Base-by-base conservation (phyloP, 2,797 vertebrate genomes). In the Pangasius sanitwongsei region DNA sequence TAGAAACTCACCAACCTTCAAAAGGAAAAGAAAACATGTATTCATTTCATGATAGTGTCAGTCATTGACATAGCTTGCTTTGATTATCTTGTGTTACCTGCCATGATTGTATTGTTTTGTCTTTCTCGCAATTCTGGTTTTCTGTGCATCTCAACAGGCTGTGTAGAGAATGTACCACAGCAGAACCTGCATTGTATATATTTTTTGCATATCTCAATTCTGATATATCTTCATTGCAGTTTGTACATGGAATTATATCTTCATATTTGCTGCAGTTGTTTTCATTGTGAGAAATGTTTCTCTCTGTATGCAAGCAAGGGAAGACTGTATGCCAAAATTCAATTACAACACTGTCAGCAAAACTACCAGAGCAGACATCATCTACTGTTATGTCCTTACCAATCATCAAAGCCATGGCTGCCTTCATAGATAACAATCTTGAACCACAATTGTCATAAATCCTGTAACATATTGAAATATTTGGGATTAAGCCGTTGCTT, bases 181-280 rank as follows among this genome's bases (percentile, higher is more conserved):
- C 94, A 85, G 95, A 96, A 6, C 95, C 89, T 28, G 95, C 95
- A 91, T 93, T 96, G 87, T 96, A 96, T 8, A 96, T 95, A 86
- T 95, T 95, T 59, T 77, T 90, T 5, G 93, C 92, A 87, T 94
- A 94, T 91, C 95, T 94, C 69, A 96, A 89, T 86, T 96, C 94
- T 61, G 87, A 53, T 75, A 95, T 94, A 87, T 96, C 94, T 25
- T 94, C 91, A 55, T 92, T 83, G 75, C 93, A 88, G 80, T 92
- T 88, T 92, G 88, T 95, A 7, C 93, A 12, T 15, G 87, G 89
- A 28, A 91, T 82, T 6, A 96, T 31, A 89, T 94, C 92, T 11
- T 92, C 37, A 70, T 92, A 93, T 55, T 87, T 90, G 69, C 90
- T 91, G 59, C 94, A 96, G 16, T 1, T 11, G 4, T 65, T 48